Evolutionary conservation across 1,140 invertebrate genomes (phyloP), one percentile per base, ranked within the genome.

Genomic region (Harpegnathos saltator): DNA sequence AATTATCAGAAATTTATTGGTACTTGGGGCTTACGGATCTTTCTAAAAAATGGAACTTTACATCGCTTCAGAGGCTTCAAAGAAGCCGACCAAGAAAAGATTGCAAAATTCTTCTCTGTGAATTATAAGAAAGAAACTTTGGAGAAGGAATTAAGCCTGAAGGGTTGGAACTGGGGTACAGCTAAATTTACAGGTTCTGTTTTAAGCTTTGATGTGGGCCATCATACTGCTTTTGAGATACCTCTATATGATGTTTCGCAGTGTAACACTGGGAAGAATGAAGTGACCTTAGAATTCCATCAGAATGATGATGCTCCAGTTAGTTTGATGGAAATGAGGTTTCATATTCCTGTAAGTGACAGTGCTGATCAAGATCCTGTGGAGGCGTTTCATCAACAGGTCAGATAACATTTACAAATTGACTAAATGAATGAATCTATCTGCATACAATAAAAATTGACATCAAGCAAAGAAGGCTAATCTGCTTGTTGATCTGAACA

Each of bases 131-230:
- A 97, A 90, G 96, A 98, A 88, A 96, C 98, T 97, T 92, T 98
- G 78, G 97, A 98, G 92, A 98, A 98, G 91, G 99, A 99, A 90
- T 94, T 99, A 50, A 98, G 97, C 89, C 94, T 99, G 0, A 99
- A 99, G 94, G 99, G 99, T 5, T 99, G 99, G 99, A 99, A 99
- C 94, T 99, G 99, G 98, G 99, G 99, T 63, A 97, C 97, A 1
- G 98, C 98, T 14, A 97, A 98, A 89, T 99, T 99, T 93, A 96
- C 97, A 92, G 99, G 98, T 29, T 97, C 98, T 68, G 96, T 98
- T 1, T 92, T 99, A 0, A 98, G 97, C 91, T 99, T 99, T 94
- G 97, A 99, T 92, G 97, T 99, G 59, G 98, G 98, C 17, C 96
- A 96, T 72, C 96, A 97, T 77, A 97, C 97, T 24, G 98, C 97